These are phyloP conservation scores for Atrichornis clamosus DNA, from an alignment of 2,113 vertebrate species.

Conservation along the genomic window DNA sequence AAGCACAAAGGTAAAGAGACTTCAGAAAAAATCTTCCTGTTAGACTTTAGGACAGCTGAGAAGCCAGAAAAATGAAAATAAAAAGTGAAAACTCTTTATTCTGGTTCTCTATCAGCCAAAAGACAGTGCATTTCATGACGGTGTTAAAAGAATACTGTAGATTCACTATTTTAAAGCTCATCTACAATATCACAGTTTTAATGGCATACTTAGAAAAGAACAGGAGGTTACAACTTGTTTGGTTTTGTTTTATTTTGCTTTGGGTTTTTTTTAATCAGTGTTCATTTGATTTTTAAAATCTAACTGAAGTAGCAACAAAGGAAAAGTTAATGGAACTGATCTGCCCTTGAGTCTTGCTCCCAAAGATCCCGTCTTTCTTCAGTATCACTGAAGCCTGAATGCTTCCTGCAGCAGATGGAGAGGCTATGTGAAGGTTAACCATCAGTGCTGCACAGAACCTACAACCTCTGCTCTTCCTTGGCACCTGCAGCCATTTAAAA, in stretches of 20 bases:
- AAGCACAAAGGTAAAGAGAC: not conserved
- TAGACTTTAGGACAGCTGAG: not conserved
- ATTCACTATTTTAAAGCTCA: not conserved
- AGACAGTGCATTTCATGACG: not conserved
- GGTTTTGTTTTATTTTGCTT: not conserved
- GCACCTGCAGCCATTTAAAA: not conserved
- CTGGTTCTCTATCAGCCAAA: not conserved
- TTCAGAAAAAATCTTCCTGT: not conserved
- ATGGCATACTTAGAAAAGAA: not conserved
- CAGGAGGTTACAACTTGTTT: not conserved
- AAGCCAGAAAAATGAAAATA: not conserved
- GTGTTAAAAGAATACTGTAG: not conserved
- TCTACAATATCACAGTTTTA: not conserved
- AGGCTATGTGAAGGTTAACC: not conserved
- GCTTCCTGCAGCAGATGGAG: not conserved
- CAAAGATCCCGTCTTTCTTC: not conserved
- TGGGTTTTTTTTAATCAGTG: not conserved
- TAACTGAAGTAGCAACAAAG: not conserved
- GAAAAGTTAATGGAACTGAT: not conserved
- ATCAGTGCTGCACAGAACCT: fast-evolving
- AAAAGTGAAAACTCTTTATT: not conserved
- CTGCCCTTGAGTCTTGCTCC: not conserved
- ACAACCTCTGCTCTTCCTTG: not conserved
- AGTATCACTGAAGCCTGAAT: not conserved
- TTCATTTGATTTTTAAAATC: not conserved